Evolutionary conservation across 2,113 vertebrate species (phyloP).

Genomic region (Genyomyrus donnyi): DNA sequence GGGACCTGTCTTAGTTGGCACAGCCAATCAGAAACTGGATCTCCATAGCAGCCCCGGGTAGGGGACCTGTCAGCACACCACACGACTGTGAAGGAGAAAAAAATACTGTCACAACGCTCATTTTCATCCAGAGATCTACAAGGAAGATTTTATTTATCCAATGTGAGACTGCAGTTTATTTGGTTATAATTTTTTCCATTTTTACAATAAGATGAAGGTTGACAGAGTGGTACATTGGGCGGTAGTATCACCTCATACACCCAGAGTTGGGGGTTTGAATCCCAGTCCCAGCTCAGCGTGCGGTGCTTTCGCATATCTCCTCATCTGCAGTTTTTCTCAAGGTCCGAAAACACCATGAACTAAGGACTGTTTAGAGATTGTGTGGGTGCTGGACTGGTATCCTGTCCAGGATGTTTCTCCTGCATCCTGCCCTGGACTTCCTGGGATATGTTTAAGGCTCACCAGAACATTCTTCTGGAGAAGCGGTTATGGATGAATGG

Average conservation of each 20-base stretch:
- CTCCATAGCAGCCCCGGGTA: background rate
- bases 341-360: background rate
- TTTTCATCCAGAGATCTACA: background rate
- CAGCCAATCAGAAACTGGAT: background rate
- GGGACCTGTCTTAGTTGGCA: background rate
- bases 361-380: background rate
- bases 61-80: background rate
- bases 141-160: background rate
- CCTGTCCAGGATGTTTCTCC: background rate
- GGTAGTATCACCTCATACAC: background rate
- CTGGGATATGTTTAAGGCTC: background rate
- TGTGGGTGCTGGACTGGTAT: background rate
- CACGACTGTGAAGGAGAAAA: background rate
- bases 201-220: background rate
- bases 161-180: background rate
- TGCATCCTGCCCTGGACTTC: background rate
- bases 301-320: background rate
- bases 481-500: background rate
- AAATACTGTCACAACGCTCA: background rate
- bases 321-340: background rate
- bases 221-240: background rate
- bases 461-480: background rate
- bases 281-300: background rate
- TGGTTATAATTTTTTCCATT: background rate
- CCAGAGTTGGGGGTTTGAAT: background rate